phyloP scores from a whole-genome alignment of 2,113 vertebrate species.

The Carlito syrichta region DNA sequence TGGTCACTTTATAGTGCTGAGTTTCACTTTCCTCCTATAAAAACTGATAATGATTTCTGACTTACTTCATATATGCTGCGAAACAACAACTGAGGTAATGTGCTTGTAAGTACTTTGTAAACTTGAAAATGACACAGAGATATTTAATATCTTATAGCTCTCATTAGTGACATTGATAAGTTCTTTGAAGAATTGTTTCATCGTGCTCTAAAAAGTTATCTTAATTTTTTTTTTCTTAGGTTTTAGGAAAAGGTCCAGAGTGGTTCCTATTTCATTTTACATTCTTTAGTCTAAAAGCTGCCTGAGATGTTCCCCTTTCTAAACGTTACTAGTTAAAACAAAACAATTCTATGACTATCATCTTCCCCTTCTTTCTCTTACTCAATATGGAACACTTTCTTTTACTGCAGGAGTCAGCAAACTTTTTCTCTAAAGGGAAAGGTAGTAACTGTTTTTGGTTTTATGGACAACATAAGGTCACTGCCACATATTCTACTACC shows the following conservation, averaged over 20 bases:
- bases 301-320: background rate
- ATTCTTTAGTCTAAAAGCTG: background rate
- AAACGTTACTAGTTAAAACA: background rate
- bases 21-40: background rate
- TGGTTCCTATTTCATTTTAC: background rate
- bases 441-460: background rate
- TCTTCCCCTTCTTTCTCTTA: background rate
- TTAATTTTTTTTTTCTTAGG: background rate
- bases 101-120: background rate
- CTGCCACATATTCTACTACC: background rate
- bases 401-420: background rate
- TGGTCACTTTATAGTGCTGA: background rate
- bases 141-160: background rate
- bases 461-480: background rate
- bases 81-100: background rate
- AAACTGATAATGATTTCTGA: slow-evolving; percentile 22
- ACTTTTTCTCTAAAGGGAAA: background rate
- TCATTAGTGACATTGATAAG: background rate
- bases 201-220: background rate
- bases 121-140: background rate
- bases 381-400: background rate
- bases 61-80: too few species aligned
- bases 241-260: background rate
- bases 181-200: background rate
- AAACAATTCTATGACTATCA: background rate